phyloP scores from a whole-genome alignment of 2,113 vertebrate genomes.

The Ochotona princeps region DNA sequence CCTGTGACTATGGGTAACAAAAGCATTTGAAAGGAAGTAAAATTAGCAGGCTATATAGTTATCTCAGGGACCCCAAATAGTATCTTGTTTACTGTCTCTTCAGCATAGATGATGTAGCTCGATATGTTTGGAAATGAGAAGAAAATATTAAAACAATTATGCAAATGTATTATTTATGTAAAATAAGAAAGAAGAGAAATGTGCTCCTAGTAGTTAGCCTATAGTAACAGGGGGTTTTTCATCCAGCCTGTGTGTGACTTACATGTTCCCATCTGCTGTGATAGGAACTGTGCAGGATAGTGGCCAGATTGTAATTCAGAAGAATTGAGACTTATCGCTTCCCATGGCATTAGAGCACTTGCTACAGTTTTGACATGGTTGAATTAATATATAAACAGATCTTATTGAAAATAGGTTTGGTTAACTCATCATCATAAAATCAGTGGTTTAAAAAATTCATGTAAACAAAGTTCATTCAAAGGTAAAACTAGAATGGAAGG shows the following conservation, averaged over 20 bases:
- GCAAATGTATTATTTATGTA: background rate
- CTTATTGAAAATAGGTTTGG: background rate
- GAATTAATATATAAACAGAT: background rate
- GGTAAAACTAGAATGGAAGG: background rate
- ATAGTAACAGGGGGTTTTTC: background rate
- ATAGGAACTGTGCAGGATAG: background rate
- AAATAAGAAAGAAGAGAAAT: background rate
- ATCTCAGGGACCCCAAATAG: background rate
- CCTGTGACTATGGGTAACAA: background rate
- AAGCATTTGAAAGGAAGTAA: slow-evolving; percentile 34
- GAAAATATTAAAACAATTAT: background rate
- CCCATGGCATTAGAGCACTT: background rate
- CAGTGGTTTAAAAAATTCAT: background rate
- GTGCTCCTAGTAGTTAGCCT: background rate
- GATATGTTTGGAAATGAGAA: background rate
- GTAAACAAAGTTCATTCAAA: slow-evolving; percentile 10
- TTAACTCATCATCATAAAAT: background rate
- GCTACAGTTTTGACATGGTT: background rate
- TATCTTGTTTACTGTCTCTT: background rate
- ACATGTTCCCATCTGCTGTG: background rate
- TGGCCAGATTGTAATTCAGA: background rate
- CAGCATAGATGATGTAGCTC: background rate
- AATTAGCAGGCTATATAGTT: background rate
- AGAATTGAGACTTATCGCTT: background rate
- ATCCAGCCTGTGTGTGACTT: background rate